Base-by-base conservation (phyloP, 92 coral and sea anemone species). In the Nematostella vectensis region DNA sequence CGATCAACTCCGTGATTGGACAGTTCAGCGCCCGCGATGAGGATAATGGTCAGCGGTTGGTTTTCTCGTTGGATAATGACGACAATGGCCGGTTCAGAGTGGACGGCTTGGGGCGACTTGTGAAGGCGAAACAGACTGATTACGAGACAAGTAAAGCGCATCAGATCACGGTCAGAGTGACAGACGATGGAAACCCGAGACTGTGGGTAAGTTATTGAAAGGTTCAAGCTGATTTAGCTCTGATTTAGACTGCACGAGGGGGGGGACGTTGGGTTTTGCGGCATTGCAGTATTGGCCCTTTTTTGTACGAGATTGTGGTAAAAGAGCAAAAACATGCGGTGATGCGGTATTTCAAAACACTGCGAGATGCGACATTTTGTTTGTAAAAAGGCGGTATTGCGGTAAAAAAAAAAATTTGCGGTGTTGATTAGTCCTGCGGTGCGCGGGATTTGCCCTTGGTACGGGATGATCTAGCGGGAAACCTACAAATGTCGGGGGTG, bases 111-210 rank as follows among this genome's bases (percentile, higher is more conserved):
- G 87, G 87, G 2, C 31, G 50, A 20, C 74, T 84, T 47, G 25
- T 74, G 27, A 79, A 80, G 45, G 80, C 94, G 4, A 80, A 80
- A 27, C 45, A 59, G 12, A 80, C 87, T 3, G 87, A 84, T 39
- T 84, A 74, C 53, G 94, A 84, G 59, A 84, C 79, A 13, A 84
- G 54, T 42, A 69, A 66, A 61, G 94, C 75, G 11, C 94, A 84
- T 24, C 36, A 58, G 30, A 53, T 84, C 20, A 65, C 73, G 1
- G 94, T 66, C 4, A 59, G 54, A 18, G 94, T 67, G 2, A 75
- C 70, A 0, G 94, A 84, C 25, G 65, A 65, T n/a, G 94, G 94
- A 0, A 66, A 40, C 13, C 87, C 94, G 8, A 6, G 59, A 3
- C 19, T 64, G 49, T 74, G 69, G 79, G 94, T 84, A 51, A 63